Evolutionary conservation across 2,797 vertebrate genomes (phyloP).

Genomic region (Tenualosa ilisha): DNA sequence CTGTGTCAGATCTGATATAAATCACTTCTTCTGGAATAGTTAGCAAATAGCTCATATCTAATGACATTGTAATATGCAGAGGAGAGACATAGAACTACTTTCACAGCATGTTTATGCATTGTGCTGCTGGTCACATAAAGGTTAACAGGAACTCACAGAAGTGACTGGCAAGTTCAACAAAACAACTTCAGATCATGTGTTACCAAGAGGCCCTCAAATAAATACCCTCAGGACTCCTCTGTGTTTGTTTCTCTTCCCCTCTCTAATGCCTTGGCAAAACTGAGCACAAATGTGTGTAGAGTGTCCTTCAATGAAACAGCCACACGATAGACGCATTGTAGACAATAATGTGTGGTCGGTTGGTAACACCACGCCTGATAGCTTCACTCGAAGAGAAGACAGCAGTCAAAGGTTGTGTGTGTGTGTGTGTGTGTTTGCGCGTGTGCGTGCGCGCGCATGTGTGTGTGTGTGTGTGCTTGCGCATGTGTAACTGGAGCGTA

Average conservation of each 20-base stretch:
- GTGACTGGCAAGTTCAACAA: background rate
- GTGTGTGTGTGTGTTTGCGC: no score
- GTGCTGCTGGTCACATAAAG: background rate
- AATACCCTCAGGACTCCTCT: background rate
- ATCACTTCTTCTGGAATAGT: background rate
- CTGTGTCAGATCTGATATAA: background rate
- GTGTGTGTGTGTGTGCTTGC: background rate
- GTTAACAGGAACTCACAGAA: background rate
- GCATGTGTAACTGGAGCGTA: background rate
- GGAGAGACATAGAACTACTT: background rate
- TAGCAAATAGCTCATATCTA: background rate
- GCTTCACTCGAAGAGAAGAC: background rate
- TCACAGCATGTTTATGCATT: background rate
- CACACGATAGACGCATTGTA: background rate
- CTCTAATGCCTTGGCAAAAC: background rate
- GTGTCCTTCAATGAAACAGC: background rate
- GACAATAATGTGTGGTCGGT: background rate
- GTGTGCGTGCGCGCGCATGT: background rate
- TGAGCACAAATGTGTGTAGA: background rate
- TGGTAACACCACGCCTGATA: background rate
- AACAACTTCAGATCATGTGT: constrained; percentile 3
- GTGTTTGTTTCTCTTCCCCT: background rate
- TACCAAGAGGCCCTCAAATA: background rate
- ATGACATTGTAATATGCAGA: no score
- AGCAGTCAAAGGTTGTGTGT: background rate